A percentile compares a stretch with the other conserved stretches of the same genome.
These are phyloP conservation scores for Ormyrus labotus DNA, from an alignment of 2,888 invertebrate genomes.

Conservation along the genomic window DNA sequence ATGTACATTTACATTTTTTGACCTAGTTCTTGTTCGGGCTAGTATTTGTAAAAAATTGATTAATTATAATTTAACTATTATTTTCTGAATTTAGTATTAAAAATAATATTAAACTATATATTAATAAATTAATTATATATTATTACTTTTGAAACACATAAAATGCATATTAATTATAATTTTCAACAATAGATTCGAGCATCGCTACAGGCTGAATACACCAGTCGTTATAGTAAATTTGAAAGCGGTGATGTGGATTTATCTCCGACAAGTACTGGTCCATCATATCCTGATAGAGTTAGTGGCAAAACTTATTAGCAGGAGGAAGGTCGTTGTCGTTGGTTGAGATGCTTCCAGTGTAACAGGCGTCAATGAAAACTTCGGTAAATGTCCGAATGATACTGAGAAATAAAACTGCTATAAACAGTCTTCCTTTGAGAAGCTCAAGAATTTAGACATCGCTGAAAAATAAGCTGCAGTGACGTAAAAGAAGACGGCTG, in stretches of 20 bases:
- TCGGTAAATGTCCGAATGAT: conserved; percentile 9
- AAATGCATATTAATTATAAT: not conserved
- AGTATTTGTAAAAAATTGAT: no score
- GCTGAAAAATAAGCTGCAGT: not conserved
- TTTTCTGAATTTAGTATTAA: not conserved
- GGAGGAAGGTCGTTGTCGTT: conserved; percentile 52
- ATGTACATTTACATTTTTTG: not conserved
- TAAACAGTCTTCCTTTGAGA: conserved; percentile 10
- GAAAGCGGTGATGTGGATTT: conserved; percentile 70
- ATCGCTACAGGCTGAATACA: conserved; percentile 71
- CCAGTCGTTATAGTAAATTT: conserved; percentile 70
- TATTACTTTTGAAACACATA: not conserved
- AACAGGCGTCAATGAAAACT: conserved; percentile 51
- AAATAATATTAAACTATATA: not conserved
- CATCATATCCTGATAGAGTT: conserved; percentile 67
- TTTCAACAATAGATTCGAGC: conserved; percentile 67
- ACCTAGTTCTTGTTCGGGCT: no score
- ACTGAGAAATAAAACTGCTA: not conserved
- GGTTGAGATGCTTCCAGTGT: conserved; percentile 54
- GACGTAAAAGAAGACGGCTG: conserved; percentile 23
- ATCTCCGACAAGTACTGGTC: conserved; percentile 68
- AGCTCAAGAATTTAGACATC: not conserved
- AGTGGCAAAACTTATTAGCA: conserved; percentile 71
- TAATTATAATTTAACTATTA: no score
- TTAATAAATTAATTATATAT: not conserved